A percentile compares a stretch with the other conserved stretches of the same genome.
Conservation (phyloP, 2,797 vertebrate genomes). For the Tokudaia muenninki region DNA sequence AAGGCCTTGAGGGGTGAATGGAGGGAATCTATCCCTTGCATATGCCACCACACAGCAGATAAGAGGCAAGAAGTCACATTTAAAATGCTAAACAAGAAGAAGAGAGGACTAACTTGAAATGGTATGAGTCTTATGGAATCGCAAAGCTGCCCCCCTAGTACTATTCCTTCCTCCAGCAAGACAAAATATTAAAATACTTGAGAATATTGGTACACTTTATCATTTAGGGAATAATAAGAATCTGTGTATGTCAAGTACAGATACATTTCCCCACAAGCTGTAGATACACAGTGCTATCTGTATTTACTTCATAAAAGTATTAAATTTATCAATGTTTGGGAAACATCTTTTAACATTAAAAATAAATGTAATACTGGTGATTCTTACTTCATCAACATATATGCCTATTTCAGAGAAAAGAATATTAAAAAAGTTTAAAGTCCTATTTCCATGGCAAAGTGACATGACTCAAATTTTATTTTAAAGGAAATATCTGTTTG, state of each 20-base stretch:
- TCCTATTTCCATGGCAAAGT: conserved; percentile 50
- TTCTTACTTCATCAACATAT: conserved; percentile 47
- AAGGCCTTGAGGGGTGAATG: background rate
- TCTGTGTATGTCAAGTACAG: background rate
- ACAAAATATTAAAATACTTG: background rate
- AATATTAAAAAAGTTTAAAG: conserved; percentile 57
- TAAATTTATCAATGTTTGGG: conserved; percentile 58
- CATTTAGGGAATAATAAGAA: background rate
- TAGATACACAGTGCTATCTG: background rate
- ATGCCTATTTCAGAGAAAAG: conserved; percentile 64
- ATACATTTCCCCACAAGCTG: background rate
- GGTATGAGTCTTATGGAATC: background rate
- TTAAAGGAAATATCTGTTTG: conserved; percentile 31
- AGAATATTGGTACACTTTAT: background rate
- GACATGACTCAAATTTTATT: conserved; percentile 18
- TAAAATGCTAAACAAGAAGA: background rate
- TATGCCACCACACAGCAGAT: background rate
- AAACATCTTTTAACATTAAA: conserved; percentile 52
- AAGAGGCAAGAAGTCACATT: background rate
- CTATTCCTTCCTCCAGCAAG: background rate
- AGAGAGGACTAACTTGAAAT: background rate
- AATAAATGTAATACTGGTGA: conserved; percentile 26
- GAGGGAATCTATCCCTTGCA: background rate
- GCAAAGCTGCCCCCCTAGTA: background rate
- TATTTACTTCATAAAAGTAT: conserved; percentile 53